Percentiles rank a stretch among this genome's conserved stretches.
phyloP scores from a whole-genome alignment of 2,113 vertebrate genomes.

The Serinus canaria region DNA sequence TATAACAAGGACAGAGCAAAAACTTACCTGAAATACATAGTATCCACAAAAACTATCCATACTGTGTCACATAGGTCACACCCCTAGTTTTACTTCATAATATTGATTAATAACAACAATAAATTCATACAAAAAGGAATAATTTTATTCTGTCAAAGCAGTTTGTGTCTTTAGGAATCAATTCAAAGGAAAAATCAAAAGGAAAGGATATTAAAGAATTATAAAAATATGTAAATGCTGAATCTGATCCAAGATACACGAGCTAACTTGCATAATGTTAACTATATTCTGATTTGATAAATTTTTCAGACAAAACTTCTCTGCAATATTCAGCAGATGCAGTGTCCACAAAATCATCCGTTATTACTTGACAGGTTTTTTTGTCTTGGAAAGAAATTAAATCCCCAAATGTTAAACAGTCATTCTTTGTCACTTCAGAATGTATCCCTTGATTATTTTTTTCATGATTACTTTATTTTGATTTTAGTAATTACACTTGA shows the following conservation, averaged over 20 bases:
- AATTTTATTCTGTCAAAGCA: neutral
- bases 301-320: neutral
- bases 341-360: neutral
- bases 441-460: neutral
- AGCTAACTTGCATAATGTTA: neutral
- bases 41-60: neutral
- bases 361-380: neutral
- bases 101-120: neutral
- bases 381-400: neutral
- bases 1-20: neutral
- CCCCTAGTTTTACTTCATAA: neutral
- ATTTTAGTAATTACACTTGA: neutral
- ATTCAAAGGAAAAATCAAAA: neutral
- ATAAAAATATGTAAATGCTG: neutral
- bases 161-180: neutral
- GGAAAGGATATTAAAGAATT: neutral
- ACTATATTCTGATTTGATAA: neutral
- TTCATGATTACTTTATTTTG: neutral
- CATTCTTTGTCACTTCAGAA: neutral
- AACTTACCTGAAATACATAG: neutral
- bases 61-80: neutral
- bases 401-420: neutral
- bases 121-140: neutral
- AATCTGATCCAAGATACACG: accelerated
- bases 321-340: neutral